Evolutionary conservation across 2,113 vertebrate genomes (phyloP).

Genomic region (Entelurus aequoreus): DNA sequence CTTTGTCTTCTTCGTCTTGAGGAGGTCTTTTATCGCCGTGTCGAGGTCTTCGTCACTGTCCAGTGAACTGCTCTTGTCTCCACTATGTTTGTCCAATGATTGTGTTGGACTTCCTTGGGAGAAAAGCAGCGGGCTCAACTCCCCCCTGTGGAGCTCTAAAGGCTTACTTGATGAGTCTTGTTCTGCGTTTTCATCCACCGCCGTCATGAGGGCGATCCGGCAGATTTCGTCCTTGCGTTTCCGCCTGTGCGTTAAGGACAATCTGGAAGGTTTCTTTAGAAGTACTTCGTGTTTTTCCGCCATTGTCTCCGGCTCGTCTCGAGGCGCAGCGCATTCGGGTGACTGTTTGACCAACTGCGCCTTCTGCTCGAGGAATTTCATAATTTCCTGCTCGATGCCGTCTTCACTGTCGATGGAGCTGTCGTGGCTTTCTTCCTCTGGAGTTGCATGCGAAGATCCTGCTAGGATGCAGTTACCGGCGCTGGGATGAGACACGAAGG

Average conservation of each 20-base stretch:
- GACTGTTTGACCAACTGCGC: conserved; percentile 75
- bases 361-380: conserved; percentile 86
- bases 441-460: conserved; percentile 26
- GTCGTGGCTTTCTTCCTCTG: conserved; percentile 69
- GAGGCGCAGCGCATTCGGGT: conserved; percentile 19
- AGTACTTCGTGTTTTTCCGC: conserved; percentile 31
- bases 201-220: background rate
- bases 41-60: conserved; percentile 96
- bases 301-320: conserved; percentile 29
- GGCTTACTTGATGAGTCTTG: conserved; percentile 24
- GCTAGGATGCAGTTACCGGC: conserved; percentile 20
- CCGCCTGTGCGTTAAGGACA: conserved; percentile 66
- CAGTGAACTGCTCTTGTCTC: conserved; percentile 91
- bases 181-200: conserved; percentile 9
- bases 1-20: conserved; percentile 86
- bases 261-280: conserved; percentile 56
- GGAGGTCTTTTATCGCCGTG: conserved; percentile 86
- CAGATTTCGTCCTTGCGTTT: conserved; percentile 57
- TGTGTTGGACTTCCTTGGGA: conserved; percentile 21
- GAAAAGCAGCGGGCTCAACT: conserved; percentile 10
- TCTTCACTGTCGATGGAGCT: conserved; percentile 89
- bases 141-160: conserved; percentile 26
- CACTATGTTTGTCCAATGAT: conserved; percentile 49
- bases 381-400: conserved; percentile 92
- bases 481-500: conserved; percentile 47